phyloP scores from a whole-genome alignment of 2,797 vertebrate genomes.

The Hippopotamyrus pictus region DNA sequence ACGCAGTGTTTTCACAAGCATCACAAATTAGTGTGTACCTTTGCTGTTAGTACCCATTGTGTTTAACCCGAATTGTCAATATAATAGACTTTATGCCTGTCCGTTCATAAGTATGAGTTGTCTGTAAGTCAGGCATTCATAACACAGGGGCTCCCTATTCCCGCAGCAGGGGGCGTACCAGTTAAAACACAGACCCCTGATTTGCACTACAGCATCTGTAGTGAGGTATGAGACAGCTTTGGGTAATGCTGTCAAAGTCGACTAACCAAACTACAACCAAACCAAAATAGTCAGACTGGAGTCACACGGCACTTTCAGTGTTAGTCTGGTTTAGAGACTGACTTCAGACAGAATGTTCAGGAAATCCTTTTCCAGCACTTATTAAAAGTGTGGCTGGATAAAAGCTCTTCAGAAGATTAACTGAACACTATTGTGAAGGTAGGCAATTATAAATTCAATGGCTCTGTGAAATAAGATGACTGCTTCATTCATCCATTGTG shows the following conservation, averaged over 20 bases:
- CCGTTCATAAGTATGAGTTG: not conserved
- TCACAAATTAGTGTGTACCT: not conserved
- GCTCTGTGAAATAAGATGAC: not conserved
- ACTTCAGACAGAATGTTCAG: not conserved
- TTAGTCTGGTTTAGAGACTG: not conserved
- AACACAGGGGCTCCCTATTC: not conserved
- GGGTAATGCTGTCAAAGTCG: not conserved
- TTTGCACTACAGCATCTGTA: not conserved
- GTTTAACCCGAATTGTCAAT: not conserved
- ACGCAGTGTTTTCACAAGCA: not conserved
- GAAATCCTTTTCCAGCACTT: slow-evolving; percentile 8
- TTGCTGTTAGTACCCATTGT: not conserved
- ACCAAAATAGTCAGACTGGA: not conserved
- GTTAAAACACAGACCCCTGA: not conserved
- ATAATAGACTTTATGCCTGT: not conserved
- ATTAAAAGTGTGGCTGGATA: not conserved
- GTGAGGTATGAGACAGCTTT: not conserved
- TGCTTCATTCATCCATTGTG: not conserved
- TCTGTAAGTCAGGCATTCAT: not conserved
- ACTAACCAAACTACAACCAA: no score
- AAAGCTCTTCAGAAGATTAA: slow-evolving; percentile 7
- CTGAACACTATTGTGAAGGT: not conserved
- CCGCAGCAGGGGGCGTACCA: not conserved
- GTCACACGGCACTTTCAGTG: not conserved
- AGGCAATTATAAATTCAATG: slow-evolving; percentile 11